Evolutionary conservation across 2,113 vertebrate species (phyloP).

Genomic region (Sylvietta virens): DNA sequence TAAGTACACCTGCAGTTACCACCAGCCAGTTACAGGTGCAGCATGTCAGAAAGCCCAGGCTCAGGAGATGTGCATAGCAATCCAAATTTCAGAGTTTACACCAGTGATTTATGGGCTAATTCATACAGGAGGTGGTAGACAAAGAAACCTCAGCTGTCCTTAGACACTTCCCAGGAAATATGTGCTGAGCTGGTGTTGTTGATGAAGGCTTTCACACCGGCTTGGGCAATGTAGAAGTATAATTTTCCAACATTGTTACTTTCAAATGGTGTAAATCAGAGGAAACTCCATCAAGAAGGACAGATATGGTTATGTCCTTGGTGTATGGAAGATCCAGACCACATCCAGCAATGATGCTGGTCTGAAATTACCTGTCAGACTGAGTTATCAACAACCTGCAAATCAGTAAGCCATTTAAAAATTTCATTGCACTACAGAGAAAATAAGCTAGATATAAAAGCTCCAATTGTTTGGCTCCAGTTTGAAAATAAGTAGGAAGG

Average conservation of each 20-base stretch:
- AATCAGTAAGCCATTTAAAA: background rate
- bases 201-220: background rate
- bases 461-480: background rate
- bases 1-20: background rate
- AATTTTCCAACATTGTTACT: background rate
- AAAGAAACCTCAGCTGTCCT: background rate
- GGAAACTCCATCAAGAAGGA: background rate
- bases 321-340: background rate
- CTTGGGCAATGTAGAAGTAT: background rate
- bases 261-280: background rate
- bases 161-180: background rate
- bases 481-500: background rate
- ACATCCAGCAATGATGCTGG: background rate
- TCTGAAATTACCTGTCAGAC: background rate
- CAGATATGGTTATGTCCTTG: background rate
- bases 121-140: background rate
- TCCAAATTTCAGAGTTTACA: background rate
- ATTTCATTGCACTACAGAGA: background rate
- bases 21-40: background rate
- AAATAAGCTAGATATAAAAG: background rate
- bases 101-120: background rate
- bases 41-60: background rate
- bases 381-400: background rate
- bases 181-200: background rate
- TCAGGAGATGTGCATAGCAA: background rate